Conservation (phyloP, 1,140 invertebrate genomes). For the Ptiloglossa arizonensis region DNA sequence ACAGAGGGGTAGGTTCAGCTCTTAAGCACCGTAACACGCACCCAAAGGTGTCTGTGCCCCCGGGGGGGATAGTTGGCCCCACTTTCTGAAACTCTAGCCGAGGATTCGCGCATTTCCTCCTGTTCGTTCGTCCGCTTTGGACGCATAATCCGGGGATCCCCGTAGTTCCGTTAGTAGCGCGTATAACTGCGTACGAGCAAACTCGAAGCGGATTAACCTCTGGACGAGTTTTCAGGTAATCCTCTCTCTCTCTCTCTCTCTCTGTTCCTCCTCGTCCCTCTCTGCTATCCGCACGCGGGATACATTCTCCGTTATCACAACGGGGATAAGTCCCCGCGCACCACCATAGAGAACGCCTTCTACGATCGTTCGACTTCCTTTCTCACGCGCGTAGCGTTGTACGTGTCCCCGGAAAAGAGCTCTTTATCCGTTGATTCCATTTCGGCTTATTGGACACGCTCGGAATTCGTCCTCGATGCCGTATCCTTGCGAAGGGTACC, state of each 20-base stretch:
- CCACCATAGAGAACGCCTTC: constrained; percentile 13
- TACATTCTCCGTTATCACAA: constrained; percentile 60
- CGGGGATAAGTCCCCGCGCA: constrained; percentile 51
- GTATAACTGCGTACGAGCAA: constrained; percentile 50
- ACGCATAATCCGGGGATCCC: constrained; percentile 46
- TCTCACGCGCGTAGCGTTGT: neutral
- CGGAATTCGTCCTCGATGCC: constrained; percentile 26
- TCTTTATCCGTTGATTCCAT: constrained; percentile 54
- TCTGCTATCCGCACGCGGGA: constrained; percentile 10
- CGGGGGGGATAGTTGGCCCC: neutral
- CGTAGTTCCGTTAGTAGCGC: constrained; percentile 23
- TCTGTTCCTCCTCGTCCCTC: too few relatives aligned
- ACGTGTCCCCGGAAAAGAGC: constrained; percentile 38
- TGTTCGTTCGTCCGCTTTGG: neutral
- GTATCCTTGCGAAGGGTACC: neutral
- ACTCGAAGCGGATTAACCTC: constrained; percentile 52
- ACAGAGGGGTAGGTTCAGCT: too few relatives aligned
- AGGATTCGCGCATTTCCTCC: constrained; percentile 9
- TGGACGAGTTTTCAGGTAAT: constrained; percentile 61
- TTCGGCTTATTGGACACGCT: constrained; percentile 61
- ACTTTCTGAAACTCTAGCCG: constrained; percentile 26
- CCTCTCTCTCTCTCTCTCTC: constrained; percentile 32
- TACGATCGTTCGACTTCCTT: constrained; percentile 40
- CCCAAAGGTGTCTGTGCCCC: neutral
- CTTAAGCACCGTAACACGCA: neutral